Conservation (phyloP, 2,797 vertebrate genomes). For the Urophycis tenuis region DNA sequence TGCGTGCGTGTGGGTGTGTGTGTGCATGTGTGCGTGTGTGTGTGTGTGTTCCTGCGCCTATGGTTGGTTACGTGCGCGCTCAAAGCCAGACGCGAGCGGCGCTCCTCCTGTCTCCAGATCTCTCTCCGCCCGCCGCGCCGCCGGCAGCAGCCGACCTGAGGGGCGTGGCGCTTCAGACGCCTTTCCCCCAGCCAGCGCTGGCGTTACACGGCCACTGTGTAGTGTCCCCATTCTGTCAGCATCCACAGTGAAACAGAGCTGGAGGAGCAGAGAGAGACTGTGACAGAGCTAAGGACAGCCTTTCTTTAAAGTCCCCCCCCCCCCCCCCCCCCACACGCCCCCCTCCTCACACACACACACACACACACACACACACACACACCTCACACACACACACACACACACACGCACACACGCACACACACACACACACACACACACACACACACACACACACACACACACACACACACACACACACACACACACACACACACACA, state of each 20-base stretch:
- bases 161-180: conserved; percentile 12
- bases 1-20: no score
- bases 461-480: no score
- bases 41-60: no score
- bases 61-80: not conserved
- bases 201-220: conserved; percentile 24
- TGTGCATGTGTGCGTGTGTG: not conserved
- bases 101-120: conserved; percentile 2
- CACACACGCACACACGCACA: not conserved
- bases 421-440: no score
- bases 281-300: not conserved
- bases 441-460: no score
- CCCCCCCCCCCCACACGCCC: no score
- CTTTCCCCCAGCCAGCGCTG: no score
- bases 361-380: no score
- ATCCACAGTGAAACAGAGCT: conserved; percentile 8
- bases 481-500: not conserved
- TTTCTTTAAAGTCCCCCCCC: not conserved
- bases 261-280: conserved; percentile 5
- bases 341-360: no score
- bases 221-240: conserved; percentile 52
- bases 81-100: conserved; percentile 3
- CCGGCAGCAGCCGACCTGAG: conserved; percentile 10
- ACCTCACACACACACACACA: not conserved
- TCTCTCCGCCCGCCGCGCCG: conserved; percentile 9